Percentiles rank a stretch among this genome's conserved stretches.
These are phyloP conservation scores for Patella depressa DNA, from an alignment of 2,888 invertebrate species.

Conservation along the genomic window DNA sequence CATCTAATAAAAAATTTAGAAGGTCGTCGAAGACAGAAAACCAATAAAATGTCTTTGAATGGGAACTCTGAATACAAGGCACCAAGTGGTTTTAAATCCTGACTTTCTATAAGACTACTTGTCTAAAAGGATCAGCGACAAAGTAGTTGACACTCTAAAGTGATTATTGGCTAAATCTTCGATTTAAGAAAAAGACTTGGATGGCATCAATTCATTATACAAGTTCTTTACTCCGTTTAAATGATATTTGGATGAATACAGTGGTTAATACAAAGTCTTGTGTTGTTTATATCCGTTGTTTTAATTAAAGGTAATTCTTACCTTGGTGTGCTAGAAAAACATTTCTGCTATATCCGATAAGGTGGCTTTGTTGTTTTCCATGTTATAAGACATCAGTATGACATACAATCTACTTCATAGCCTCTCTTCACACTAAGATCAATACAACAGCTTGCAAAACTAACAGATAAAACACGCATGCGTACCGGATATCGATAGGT, in stretches of 20 bases:
- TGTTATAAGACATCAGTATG: constrained; percentile 7
- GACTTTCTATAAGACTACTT: too few relatives aligned
- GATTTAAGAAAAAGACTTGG: constrained; percentile 4
- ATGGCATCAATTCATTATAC: constrained; percentile 5
- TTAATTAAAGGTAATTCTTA: too few relatives aligned
- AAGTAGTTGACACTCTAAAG: neutral
- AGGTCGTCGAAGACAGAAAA: too few relatives aligned
- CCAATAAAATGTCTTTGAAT: too few relatives aligned
- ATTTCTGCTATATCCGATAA: neutral
- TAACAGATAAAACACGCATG: constrained; percentile 9
- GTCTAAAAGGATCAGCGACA: too few relatives aligned
- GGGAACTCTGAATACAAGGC: too few relatives aligned
- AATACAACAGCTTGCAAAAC: neutral
- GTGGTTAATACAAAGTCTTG: too few relatives aligned
- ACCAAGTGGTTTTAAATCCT: too few relatives aligned
- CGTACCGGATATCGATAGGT: constrained; percentile 10
- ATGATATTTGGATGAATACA: too few relatives aligned
- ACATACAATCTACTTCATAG: constrained; percentile 2
- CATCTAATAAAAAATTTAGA: too few relatives aligned
- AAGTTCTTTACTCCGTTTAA: neutral
- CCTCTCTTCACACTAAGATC: neutral
- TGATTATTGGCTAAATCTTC: constrained; percentile 4
- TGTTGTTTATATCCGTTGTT: too few relatives aligned
- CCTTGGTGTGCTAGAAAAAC: too few relatives aligned
- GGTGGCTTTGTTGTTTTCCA: neutral